These are phyloP conservation scores for Cygnus atratus DNA, from an alignment of 2,113 vertebrate species.

Conservation along the genomic window DNA sequence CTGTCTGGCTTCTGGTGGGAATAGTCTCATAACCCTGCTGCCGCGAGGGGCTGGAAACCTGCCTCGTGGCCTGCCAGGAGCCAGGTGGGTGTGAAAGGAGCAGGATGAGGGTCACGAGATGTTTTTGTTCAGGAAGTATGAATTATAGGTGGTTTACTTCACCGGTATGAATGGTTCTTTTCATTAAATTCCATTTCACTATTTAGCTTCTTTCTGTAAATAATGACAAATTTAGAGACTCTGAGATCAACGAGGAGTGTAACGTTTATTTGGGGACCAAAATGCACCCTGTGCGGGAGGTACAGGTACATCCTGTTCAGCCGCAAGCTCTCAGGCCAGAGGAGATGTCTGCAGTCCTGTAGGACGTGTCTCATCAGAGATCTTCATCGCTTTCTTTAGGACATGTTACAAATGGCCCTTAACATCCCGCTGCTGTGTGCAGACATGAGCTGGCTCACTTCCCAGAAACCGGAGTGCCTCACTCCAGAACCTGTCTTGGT, in stretches of 20 bases:
- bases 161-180: fast-evolving
- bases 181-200: not conserved
- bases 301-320: not conserved
- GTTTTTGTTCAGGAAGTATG: not conserved
- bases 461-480: not conserved
- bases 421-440: not conserved
- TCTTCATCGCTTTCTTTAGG: not conserved
- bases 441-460: not conserved
- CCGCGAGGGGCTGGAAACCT: not conserved
- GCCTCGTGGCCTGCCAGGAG: not conserved
- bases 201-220: not conserved
- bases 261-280: not conserved
- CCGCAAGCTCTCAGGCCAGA: not conserved
- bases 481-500: not conserved
- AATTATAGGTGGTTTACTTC: not conserved
- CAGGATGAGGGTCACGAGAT: not conserved
- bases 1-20: not conserved
- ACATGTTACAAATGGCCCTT: not conserved
- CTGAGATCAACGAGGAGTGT: fast-evolving
- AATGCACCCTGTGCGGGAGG: fast-evolving
- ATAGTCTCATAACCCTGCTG: not conserved
- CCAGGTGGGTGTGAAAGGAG: not conserved
- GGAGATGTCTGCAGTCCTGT: not conserved
- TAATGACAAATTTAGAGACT: not conserved
- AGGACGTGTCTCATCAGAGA: fast-evolving